A percentile compares a stretch with the other conserved stretches of the same genome.
These are phyloP conservation scores for Melanotaenia maccullochi DNA, from an alignment of 2,797 vertebrate species.

Conservation along the genomic window DNA sequence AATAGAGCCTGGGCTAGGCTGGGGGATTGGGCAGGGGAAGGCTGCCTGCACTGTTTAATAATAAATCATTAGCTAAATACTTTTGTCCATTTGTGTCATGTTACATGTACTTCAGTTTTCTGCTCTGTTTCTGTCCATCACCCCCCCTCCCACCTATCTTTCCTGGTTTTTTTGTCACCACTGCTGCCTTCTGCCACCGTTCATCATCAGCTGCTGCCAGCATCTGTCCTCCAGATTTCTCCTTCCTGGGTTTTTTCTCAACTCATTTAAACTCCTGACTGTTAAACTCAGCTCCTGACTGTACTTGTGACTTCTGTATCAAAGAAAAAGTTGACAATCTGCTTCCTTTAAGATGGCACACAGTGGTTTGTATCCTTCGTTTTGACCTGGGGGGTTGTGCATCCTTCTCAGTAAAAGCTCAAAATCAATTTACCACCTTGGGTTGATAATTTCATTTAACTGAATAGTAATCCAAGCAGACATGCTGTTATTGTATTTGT, in stretches of 20 bases:
- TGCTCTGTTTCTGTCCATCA: conserved; percentile 74
- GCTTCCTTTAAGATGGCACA: conserved; percentile 14
- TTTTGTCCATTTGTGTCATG: conserved; percentile 87
- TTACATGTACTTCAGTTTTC: conserved; percentile 87
- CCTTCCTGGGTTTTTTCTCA: conserved; percentile 21
- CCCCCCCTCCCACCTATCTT: conserved; percentile 21
- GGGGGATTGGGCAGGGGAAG: conserved; percentile 70
- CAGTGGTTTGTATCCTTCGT: conserved; percentile 14
- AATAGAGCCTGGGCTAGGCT: conserved; percentile 79
- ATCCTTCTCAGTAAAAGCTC: background rate
- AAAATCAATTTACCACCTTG: conserved; percentile 42
- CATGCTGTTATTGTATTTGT: conserved; percentile 19
- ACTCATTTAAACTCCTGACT: conserved; percentile 9
- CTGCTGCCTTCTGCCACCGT: conserved; percentile 38
- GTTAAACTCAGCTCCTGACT: conserved; percentile 12
- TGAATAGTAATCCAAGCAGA: conserved; percentile 33
- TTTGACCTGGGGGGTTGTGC: conserved; percentile 10
- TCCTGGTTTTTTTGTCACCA: conserved; percentile 32
- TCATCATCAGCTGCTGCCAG: conserved; percentile 32
- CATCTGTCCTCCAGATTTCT: conserved; percentile 40
- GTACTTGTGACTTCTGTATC: conserved; percentile 27
- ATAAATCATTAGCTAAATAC: conserved; percentile 90
- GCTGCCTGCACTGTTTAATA: conserved; percentile 83
- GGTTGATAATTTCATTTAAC: conserved; percentile 41
- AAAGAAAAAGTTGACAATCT: conserved; percentile 24